Conservation (phyloP, 2,888 invertebrate genomes). For the Megaustenia siamemsis region DNA sequence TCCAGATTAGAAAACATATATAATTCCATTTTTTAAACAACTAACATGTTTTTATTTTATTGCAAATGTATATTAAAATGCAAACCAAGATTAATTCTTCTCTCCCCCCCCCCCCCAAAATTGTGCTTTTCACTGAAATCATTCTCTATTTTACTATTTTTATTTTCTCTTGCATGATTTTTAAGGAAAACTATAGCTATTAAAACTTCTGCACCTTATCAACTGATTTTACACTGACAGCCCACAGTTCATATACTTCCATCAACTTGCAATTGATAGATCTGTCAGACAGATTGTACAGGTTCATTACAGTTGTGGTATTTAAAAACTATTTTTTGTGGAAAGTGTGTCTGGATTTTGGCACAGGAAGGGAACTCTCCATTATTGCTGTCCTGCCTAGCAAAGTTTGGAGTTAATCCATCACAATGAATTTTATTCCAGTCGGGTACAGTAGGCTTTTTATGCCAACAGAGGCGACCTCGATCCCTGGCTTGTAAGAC, state of each 20-base stretch:
- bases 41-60: too few species aligned
- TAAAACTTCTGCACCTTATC: not conserved
- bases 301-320: conserved; percentile 32
- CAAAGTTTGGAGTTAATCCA: conserved; percentile 62
- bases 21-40: too few species aligned
- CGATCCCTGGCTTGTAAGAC: conserved; percentile 71
- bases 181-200: too few species aligned
- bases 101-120: too few species aligned
- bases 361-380: conserved; percentile 35
- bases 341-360: conserved; percentile 29
- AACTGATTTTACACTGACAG: conserved; percentile 32
- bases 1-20: too few species aligned
- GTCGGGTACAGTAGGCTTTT: conserved; percentile 63
- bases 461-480: conserved; percentile 70
- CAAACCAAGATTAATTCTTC: too few species aligned
- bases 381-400: conserved; percentile 47
- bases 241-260: conserved; percentile 11
- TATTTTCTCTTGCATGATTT: too few species aligned
- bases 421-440: conserved; percentile 68
- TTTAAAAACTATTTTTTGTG: conserved; percentile 19
- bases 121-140: too few species aligned
- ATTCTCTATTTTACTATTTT: too few species aligned
- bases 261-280: not conserved
- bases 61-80: too few species aligned
- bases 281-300: conserved; percentile 34